Conservation (phyloP, 2,888 invertebrate species). For the Chrysolina oricalcia region DNA sequence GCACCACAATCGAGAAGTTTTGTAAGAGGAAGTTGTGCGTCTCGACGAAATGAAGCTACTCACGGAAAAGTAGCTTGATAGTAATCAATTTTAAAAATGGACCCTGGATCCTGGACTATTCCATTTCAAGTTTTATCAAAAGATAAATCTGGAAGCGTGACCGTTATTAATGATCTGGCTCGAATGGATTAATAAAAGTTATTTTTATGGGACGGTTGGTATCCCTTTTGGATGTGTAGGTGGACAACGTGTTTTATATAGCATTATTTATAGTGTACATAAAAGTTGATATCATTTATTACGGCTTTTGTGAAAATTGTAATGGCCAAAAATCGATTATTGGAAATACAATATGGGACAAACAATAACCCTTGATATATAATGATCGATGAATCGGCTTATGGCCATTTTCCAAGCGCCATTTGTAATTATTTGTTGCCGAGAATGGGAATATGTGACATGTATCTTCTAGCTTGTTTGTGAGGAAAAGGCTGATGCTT, state of each 20-base stretch:
- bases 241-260: constrained; percentile 35
- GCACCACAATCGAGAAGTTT: too few species aligned
- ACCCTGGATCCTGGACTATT: too few species aligned
- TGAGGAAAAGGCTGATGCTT: too few species aligned
- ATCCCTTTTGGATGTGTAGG: constrained; percentile 37
- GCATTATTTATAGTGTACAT: constrained; percentile 36
- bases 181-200: constrained; percentile 35
- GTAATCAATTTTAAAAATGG: too few species aligned
- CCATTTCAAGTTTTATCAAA: constrained; percentile 26
- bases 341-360: not conserved
- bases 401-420: not conserved
- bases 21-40: too few species aligned
- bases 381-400: not conserved
- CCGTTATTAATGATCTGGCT: constrained; percentile 25
- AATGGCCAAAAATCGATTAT: constrained; percentile 10
- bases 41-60: too few species aligned
- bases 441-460: not conserved
- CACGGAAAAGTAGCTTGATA: too few species aligned
- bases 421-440: not conserved
- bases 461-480: too few species aligned
- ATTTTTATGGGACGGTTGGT: constrained; percentile 33
- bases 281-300: constrained; percentile 30
- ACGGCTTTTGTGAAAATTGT: constrained; percentile 8
- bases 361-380: constrained; percentile 1
- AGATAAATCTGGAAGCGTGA: constrained; percentile 24